A percentile compares a stretch with the other conserved stretches of the same genome.
Evolutionary conservation across 2,113 vertebrate species (phyloP).

Genomic region (Otis tarda): DNA sequence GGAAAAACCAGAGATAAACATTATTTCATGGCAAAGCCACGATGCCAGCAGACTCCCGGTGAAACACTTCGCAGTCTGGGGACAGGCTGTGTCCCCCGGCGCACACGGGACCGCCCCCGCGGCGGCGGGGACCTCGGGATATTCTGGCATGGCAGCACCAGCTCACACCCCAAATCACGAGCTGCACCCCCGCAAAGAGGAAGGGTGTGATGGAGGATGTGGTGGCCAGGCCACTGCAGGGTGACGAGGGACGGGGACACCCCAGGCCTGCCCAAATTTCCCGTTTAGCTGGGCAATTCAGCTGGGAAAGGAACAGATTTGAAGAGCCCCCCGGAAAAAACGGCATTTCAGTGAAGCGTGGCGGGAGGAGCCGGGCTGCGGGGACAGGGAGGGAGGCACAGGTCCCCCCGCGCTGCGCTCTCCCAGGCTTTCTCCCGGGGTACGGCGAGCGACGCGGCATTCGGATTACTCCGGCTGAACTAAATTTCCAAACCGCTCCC

Average conservation of each 20-base stretch:
- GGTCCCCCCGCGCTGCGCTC: rapidly evolving
- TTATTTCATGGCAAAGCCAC: rapidly evolving
- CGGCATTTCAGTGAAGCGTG: background rate
- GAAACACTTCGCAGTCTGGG: background rate
- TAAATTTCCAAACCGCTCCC: slow-evolving; percentile 37
- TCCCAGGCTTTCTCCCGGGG: background rate
- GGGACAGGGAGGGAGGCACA: too few relatives aligned
- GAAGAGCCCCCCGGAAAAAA: background rate
- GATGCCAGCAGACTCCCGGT: background rate
- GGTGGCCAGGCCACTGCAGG: background rate
- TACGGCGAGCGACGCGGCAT: background rate
- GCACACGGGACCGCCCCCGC: rapidly evolving
- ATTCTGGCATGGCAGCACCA: rapidly evolving
- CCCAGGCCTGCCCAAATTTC: background rate
- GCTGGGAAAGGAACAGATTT: background rate
- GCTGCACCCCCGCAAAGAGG: background rate
- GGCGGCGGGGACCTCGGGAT: rapidly evolving
- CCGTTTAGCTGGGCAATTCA: background rate
- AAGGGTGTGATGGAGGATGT: rapidly evolving
- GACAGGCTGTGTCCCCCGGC: background rate
- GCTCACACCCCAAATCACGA: background rate
- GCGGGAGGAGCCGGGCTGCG: background rate
- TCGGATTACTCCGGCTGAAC: background rate
- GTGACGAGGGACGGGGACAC: background rate
- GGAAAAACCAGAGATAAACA: background rate